Base-by-base conservation (phyloP, 2,113 vertebrate species). In the Chaenocephalus aceratus region DNA sequence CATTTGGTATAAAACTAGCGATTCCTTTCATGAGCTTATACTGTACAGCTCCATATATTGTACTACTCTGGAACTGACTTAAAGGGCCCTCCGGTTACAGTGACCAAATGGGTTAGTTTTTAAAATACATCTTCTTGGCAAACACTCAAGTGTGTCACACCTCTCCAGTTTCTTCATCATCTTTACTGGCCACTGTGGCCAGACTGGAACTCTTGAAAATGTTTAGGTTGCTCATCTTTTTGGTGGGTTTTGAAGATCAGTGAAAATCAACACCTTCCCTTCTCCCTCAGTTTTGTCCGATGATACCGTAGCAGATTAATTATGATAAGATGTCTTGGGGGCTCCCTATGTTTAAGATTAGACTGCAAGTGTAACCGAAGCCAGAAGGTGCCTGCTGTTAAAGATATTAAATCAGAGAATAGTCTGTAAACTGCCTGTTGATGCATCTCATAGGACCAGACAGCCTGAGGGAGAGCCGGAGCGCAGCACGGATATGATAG, bases 371-470 rank as follows among this genome's bases (percentile, higher is more conserved):
- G 65, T n/a, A 76, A 30, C 67, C 67, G 59, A 44, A 59, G 59
- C 60, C 72, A 68, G 56, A 34, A 41, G 41, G 4, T 34, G 30
- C 53, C 73, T 78, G 34, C 66, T 75, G 80, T 75, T 53, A 71
- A 86, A 83, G 79, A 58, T 65, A 65, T 78, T 44, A 57, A 48
- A 44, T 41, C 48, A 87, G 66, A 80, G 79, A 83, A 82, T 79
- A 70, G 78, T 77, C 79, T 44, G n/a, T 36, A 15, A 72, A 41
- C 57, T 75, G 36, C 65, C 64, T 2, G 21, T 67, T 26, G 5
- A 34, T 18, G 5, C 44, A n/a, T 61, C 59, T 45, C 53, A 65
- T 1, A 23, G n/a, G 69, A 46, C 6, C 23, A n/a, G 36, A 16
- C 26, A 56, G 51, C 1, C 10, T 30, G 52, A 65, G 21, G n/a